A percentile compares a stretch with the other conserved stretches of the same genome.
phyloP scores from a whole-genome alignment of 2,113 vertebrate species.

The Grantiella picta region DNA sequence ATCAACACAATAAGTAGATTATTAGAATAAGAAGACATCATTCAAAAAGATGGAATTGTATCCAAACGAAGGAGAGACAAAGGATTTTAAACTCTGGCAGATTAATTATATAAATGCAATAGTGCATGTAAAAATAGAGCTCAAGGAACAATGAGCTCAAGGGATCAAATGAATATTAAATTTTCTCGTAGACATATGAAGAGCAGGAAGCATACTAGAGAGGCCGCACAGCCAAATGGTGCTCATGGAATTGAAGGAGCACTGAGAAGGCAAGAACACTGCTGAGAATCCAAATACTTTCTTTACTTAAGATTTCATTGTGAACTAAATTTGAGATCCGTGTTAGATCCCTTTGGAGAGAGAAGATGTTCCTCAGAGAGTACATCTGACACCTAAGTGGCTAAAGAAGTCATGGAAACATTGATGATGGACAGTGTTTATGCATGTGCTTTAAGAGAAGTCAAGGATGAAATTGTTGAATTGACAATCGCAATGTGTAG shows the following conservation, averaged over 20 bases:
- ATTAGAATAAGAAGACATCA: slow-evolving; percentile 10
- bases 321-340: neutral
- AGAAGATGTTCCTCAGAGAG: neutral
- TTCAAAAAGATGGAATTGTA: neutral
- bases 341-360: neutral
- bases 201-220: neutral
- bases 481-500: neutral
- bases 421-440: neutral
- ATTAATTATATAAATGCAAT: slow-evolving; percentile 9
- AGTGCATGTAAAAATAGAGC: neutral
- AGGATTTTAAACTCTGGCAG: neutral
- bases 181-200: neutral
- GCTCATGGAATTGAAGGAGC: neutral
- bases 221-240: neutral
- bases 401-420: neutral
- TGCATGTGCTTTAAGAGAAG: neutral
- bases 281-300: neutral
- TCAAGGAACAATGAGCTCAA: slow-evolving; percentile 11
- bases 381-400: neutral
- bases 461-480: neutral
- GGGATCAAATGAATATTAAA: slow-evolving; percentile 12
- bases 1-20: neutral
- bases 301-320: neutral
- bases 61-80: neutral
- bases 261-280: neutral